Base-by-base conservation (phyloP, 2,113 vertebrate species). In the Lonchura striata region DNA sequence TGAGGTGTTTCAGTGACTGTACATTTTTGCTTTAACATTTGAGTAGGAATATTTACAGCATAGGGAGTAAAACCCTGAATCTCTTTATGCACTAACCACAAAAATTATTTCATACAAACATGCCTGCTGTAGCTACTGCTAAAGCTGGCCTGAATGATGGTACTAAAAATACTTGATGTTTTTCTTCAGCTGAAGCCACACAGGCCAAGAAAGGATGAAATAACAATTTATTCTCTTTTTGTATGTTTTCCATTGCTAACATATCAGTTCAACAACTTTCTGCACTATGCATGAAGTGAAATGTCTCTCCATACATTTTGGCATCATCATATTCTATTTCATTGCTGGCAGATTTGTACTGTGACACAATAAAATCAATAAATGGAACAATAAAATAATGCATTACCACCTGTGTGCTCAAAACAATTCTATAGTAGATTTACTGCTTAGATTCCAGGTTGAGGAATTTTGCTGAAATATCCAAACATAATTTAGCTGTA, bases 291-390 rank as follows among this genome's bases (percentile, higher is more conserved):
- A 56, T 18, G 16, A 61, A 85, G 18, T 76, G 61, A 94, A 91
- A 90, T 52, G 25, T 44, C 42, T 79, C 11, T 66, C 87, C 31
- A 27, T 47, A 27, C 6, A 44, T 92, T 78, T 64, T 63, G 27
- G 25, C 57, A 54, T 61, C 86, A 79, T 85, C 52, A 19, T 39
- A 60, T 61, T 70, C 54, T 88, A 15, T 90, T 95, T 93, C 80
- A 89, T 83, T 83, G 44, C 74, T 52, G 53, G 31, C 46, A 93
- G 50, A 57, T 88, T 90, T 82, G 72, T 76, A 35, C 82, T 33
- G 15, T 75, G 84, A 61, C 39, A 75, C 88, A 77, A 84, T 68
- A 83, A 95, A 95, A 92, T 85, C 76, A 92, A 95, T 92, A 95
- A 86, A 95, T 57, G 30, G 56, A 90, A 82, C 69, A 88, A 72